A percentile compares a stretch with the other conserved stretches of the same genome.
Evolutionary conservation across 2,888 invertebrate genomes (phyloP).

Genomic region (Theodoxus fluviatilis): DNA sequence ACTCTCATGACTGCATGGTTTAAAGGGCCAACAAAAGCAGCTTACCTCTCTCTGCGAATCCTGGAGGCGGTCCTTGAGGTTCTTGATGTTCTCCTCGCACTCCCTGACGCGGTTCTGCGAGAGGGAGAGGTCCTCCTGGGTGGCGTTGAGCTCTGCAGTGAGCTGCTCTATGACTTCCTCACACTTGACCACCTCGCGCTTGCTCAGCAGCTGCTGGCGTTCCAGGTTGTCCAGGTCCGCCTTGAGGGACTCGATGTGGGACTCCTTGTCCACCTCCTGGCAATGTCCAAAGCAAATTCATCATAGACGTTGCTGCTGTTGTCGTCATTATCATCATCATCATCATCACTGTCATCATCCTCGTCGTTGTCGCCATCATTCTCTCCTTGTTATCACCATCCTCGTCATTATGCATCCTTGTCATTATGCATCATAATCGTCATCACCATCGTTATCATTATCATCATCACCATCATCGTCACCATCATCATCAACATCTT

Average conservation of each 20-base stretch:
- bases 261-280: constrained; percentile 55
- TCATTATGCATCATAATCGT: too few relatives aligned
- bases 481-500: too few relatives aligned
- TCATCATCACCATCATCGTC: too few relatives aligned
- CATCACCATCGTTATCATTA: too few relatives aligned
- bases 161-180: constrained; percentile 61
- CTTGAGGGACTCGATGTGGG: constrained; percentile 47
- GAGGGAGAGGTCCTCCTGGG: constrained; percentile 55
- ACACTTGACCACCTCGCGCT: constrained; percentile 53
- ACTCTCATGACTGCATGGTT: too few relatives aligned
- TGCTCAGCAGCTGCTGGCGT: constrained; percentile 49
- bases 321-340: too few relatives aligned
- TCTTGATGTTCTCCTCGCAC: constrained; percentile 50
- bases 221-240: constrained; percentile 55
- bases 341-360: too few relatives aligned
- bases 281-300: too few relatives aligned
- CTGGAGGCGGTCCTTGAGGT: constrained; percentile 50
- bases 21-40: too few relatives aligned
- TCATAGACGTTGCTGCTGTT: neutral
- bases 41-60: constrained; percentile 54
- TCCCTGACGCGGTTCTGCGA: constrained; percentile 49
- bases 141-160: constrained; percentile 54
- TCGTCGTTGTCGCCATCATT: too few relatives aligned
- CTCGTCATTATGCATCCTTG: too few relatives aligned
- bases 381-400: too few relatives aligned